These are phyloP conservation scores for Pristionchus arcanus DNA, from an alignment of 2,888 invertebrate genomes.

Conservation along the genomic window DNA sequence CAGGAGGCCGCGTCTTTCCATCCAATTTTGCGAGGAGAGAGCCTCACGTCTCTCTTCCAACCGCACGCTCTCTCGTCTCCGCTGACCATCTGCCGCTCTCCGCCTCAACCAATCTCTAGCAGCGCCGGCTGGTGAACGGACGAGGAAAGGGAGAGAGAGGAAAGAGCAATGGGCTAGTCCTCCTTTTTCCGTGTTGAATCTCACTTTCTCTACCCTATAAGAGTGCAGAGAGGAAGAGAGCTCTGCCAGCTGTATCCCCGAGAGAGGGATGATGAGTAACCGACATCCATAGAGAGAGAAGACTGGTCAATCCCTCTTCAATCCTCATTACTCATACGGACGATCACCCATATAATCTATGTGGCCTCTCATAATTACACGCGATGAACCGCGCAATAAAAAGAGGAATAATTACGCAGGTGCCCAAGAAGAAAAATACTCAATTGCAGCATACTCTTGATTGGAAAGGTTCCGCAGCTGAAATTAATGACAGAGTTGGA, in stretches of 20 bases:
- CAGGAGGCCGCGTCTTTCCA: slow-evolving; percentile 27
- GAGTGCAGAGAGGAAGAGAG: not conserved
- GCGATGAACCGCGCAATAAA: not conserved
- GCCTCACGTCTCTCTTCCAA: slow-evolving; percentile 24
- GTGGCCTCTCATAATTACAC: not conserved
- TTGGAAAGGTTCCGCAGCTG: not conserved
- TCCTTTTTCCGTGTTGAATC: not conserved
- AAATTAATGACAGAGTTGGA: not conserved
- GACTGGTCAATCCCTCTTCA: not conserved
- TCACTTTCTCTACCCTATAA: not conserved
- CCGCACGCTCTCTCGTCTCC: not conserved
- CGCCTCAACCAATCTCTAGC: not conserved
- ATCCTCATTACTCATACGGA: not conserved
- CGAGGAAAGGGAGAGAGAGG: too few relatives aligned
- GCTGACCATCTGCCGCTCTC: slow-evolving; percentile 2
- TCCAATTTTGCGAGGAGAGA: slow-evolving; percentile 37
- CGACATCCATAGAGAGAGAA: not conserved
- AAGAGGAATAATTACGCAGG: not conserved
- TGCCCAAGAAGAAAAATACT: not conserved
- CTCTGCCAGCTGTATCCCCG: not conserved
- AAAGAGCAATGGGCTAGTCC: not conserved
- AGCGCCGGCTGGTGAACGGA: slow-evolving; percentile 33
- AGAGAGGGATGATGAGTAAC: slow-evolving; percentile 25
- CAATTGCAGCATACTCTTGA: not conserved
- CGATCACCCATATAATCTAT: not conserved